Evolutionary conservation across 2,113 vertebrate species (phyloP), one percentile per base, ranked within the genome.

Genomic region (Struthidea cinerea): DNA sequence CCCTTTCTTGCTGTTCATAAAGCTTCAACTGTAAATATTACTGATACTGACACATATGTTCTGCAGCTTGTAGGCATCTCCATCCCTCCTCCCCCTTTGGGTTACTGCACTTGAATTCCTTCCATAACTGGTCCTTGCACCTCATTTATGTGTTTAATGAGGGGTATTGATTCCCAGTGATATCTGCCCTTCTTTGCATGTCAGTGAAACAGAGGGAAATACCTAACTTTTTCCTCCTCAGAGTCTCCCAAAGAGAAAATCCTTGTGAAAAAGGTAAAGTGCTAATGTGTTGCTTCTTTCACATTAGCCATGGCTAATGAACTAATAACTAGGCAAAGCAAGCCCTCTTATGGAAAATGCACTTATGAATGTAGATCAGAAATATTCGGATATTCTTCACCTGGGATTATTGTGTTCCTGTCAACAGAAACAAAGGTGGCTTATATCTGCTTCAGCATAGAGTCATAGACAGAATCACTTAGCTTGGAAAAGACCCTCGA

Each of bases 21-120:
- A 82, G 61, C 53, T 91, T 91, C 78, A 46, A 22, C 60, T 90
- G 91, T 94, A 96, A 96, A 94, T 94, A 94, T 94, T 96, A 84
- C 87, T 87, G 87, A 77, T 93, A 42, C 69, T 94, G 88, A 90
- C 75, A 65, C 89, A 87, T 96, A 96, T 96, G 95, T 94, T 97
- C 94, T 89, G 57, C 80, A 69, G 70, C 77, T 93, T 30, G 57
- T 33, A 94, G 84, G 74, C 84, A 82, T 89, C 57, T 87, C 67
- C 59, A 71, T 85, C 50, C 75, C 85, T 91, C 85, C 39, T 55
- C 71, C 33, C 59, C 55, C 81, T 89, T 87, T 63, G 83, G 61
- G 81, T 89, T 94, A 56, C 74, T 85, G 78, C 28, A 27, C 49
- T 82, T 59, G 57, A 89, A 91, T 96, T 91, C 53, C 61, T 79